Evolutionary conservation across 1,140 invertebrate species (phyloP).

Genomic region (Neotoxoptera formosana): DNA sequence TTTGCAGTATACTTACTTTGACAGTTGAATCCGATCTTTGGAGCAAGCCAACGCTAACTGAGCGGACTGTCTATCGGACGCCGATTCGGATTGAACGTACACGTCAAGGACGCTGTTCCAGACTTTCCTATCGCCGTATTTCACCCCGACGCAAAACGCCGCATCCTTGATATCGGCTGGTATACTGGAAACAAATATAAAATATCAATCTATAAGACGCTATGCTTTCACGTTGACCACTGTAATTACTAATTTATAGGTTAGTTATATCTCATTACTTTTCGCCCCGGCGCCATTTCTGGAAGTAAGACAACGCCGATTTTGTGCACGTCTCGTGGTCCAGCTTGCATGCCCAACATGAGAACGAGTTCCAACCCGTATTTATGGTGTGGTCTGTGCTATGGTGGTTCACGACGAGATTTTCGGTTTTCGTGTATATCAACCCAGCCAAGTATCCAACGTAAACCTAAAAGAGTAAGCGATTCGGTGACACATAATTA

Average conservation of each 20-base stretch:
- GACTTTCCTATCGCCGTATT: not conserved
- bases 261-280: not conserved
- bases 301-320: not conserved
- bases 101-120: constrained; percentile 56
- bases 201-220: not conserved
- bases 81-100: constrained; percentile 42
- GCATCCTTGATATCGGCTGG: constrained; percentile 55
- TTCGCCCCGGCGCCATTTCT: not conserved
- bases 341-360: constrained; percentile 20
- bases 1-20: constrained; percentile 47
- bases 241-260: too few relatives aligned
- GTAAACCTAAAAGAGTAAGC: not conserved
- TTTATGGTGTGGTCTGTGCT: not conserved
- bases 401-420: not conserved
- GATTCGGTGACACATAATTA: not conserved
- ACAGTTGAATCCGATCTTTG: constrained; percentile 37
- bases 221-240: too few relatives aligned
- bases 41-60: constrained; percentile 58
- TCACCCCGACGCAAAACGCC: constrained; percentile 57
- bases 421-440: not conserved
- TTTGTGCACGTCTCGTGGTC: not conserved
- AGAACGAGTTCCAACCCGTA: constrained; percentile 42
- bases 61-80: constrained; percentile 55
- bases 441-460: constrained; percentile 17
- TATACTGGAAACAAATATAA: constrained; percentile 27